These are phyloP conservation scores for Apostichopus parvimensis DNA, from an alignment of 35 echinoderm and acorn worm genomes.

Conservation along the genomic window DNA sequence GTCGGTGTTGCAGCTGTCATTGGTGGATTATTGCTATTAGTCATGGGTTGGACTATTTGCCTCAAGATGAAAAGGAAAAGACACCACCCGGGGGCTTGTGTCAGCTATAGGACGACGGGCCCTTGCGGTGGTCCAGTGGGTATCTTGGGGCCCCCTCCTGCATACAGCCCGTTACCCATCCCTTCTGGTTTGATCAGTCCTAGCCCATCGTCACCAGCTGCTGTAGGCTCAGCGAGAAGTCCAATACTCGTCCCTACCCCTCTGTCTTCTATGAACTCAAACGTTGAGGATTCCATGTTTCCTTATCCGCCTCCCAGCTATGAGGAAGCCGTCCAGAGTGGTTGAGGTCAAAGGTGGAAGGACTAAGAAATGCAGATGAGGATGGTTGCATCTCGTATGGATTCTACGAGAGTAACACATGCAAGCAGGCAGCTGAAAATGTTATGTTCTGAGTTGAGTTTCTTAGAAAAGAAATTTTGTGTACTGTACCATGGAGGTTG, in stretches of 20 bases:
- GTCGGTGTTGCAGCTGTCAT: conserved; percentile 18
- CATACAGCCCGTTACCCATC: conserved; percentile 6
- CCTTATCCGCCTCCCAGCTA: conserved; percentile 7
- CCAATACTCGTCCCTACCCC: too few species aligned
- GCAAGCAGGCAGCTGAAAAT: too few species aligned
- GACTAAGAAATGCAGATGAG: background rate
- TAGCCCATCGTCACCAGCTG: background rate
- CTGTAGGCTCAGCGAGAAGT: background rate
- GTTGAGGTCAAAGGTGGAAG: background rate
- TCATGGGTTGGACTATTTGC: conserved; percentile 38
- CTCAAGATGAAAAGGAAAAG: conserved; percentile 8
- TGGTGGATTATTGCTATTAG: background rate
- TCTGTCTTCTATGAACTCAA: too few species aligned
- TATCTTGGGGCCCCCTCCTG: background rate
- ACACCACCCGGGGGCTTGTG: background rate
- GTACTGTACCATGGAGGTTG: too few species aligned
- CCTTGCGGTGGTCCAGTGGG: background rate
- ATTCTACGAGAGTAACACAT: too few species aligned
- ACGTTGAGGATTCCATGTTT: background rate
- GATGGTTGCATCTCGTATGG: too few species aligned
- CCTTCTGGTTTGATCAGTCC: background rate
- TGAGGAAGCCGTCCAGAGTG: conserved; percentile 1
- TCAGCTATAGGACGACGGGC: background rate
- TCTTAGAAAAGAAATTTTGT: too few species aligned
- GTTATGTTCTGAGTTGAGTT: too few species aligned